Evolutionary conservation across 1,140 invertebrate species (phyloP).

Genomic region (Hydropsyche tenuis): DNA sequence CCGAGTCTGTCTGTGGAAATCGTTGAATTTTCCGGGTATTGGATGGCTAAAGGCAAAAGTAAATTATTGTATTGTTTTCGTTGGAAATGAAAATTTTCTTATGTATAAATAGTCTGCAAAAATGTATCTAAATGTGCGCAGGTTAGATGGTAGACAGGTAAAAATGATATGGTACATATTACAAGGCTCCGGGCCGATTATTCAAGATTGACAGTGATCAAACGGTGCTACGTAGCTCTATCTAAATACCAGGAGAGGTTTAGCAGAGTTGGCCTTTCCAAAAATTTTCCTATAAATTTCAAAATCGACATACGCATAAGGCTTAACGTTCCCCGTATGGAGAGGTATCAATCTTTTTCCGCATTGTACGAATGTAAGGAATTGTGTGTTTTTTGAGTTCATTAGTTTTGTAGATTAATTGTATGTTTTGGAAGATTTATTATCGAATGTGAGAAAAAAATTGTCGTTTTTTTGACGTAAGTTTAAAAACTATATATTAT

Average conservation of each 20-base stretch:
- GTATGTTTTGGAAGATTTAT: no score
- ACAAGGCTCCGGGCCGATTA: neutral
- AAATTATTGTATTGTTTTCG: neutral
- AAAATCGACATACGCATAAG: neutral
- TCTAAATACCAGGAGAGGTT: constrained; percentile 13
- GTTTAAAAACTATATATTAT: no score
- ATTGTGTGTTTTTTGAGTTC: no score
- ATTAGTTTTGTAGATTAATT: no score
- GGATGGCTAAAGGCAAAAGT: no score
- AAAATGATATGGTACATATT: constrained; percentile 21
- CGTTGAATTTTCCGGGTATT: no score
- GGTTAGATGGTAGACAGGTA: constrained; percentile 5
- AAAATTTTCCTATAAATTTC: constrained; percentile 13
- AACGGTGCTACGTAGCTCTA: constrained; percentile 3
- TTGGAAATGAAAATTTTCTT: neutral
- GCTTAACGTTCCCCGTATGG: neutral
- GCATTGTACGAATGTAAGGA: no score
- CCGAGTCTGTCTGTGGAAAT: no score
- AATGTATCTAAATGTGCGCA: neutral
- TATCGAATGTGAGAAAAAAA: no score
- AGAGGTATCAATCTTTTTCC: no score
- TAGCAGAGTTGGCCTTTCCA: constrained; percentile 3
- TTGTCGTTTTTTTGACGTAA: no score
- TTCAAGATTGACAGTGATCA: constrained; percentile 27
- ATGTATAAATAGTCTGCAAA: neutral